These are phyloP conservation scores for Periophthalmus modestus DNA, from an alignment of 2,113 vertebrate genomes.

Conservation along the genomic window DNA sequence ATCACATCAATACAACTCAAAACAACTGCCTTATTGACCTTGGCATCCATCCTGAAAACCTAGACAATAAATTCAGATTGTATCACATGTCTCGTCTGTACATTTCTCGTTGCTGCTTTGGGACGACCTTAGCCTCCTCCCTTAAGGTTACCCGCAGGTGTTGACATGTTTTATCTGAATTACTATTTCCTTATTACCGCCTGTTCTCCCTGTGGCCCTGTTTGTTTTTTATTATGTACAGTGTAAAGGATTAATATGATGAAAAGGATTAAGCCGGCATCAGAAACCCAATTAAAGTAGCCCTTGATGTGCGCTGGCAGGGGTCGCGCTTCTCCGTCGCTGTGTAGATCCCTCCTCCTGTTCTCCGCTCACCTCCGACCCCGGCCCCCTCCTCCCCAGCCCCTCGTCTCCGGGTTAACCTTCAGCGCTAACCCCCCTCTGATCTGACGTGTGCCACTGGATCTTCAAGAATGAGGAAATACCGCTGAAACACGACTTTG, in stretches of 20 bases:
- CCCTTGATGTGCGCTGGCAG: constrained; percentile 59
- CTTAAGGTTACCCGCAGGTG: constrained; percentile 37
- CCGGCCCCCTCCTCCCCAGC: constrained; percentile 17
- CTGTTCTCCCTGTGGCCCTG: constrained; percentile 20
- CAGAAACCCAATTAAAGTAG: constrained; percentile 76
- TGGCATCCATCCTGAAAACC: background rate
- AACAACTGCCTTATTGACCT: background rate
- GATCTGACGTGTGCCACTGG: constrained; percentile 32
- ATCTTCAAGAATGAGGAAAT: constrained; percentile 42
- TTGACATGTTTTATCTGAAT: constrained; percentile 40
- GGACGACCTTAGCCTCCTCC: constrained; percentile 38
- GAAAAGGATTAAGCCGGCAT: constrained; percentile 72
- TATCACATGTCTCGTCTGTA: constrained; percentile 8
- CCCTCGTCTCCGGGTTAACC: background rate
- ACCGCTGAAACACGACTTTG: constrained; percentile 26
- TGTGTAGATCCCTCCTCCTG: constrained; percentile 46
- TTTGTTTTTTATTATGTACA: constrained; percentile 71
- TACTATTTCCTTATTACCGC: constrained; percentile 41
- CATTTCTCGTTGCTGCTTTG: background rate
- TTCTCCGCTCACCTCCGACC: constrained; percentile 50
- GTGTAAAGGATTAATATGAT: constrained; percentile 70
- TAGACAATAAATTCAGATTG: background rate
- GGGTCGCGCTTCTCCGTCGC: constrained; percentile 40
- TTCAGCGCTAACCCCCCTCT: constrained; percentile 33
- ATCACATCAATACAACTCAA: background rate